phyloP scores from a whole-genome alignment of 2,888 invertebrate genomes.

The Labia minor region DNA sequence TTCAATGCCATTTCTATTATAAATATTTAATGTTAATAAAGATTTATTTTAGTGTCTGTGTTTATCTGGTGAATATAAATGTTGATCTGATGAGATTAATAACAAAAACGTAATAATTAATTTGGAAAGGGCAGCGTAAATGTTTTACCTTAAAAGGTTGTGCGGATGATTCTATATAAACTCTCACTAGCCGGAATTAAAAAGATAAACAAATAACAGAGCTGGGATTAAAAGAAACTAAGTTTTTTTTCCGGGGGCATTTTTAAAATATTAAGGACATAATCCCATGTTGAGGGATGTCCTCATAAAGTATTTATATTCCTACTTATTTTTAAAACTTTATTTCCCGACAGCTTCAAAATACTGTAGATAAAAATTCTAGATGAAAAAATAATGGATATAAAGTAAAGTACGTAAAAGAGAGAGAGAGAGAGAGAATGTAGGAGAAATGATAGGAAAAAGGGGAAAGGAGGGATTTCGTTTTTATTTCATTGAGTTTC shows the following conservation, averaged over 20 bases:
- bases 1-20: too few species aligned
- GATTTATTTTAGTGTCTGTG: too few species aligned
- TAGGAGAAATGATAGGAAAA: too few species aligned
- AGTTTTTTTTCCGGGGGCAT: constrained; percentile 13
- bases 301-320: not conserved
- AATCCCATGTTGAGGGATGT: not conserved
- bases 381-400: not conserved
- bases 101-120: too few species aligned
- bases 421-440: too few species aligned
- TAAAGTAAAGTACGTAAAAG: too few species aligned
- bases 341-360: not conserved
- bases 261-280: not conserved
- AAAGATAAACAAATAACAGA: not conserved
- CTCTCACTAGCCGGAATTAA: not conserved
- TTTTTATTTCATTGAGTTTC: too few species aligned
- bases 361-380: not conserved
- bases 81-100: too few species aligned
- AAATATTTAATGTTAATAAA: too few species aligned
- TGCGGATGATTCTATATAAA: not conserved
- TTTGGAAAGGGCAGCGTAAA: not conserved
- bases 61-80: too few species aligned
- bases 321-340: not conserved
- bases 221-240: not conserved
- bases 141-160: not conserved
- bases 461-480: too few species aligned